Percentiles rank a stretch among this genome's conserved stretches.
These are phyloP conservation scores for human (Homo sapiens) DNA, from an alignment of 2,113 vertebrate genomes.

Conservation along the genomic window DNA sequence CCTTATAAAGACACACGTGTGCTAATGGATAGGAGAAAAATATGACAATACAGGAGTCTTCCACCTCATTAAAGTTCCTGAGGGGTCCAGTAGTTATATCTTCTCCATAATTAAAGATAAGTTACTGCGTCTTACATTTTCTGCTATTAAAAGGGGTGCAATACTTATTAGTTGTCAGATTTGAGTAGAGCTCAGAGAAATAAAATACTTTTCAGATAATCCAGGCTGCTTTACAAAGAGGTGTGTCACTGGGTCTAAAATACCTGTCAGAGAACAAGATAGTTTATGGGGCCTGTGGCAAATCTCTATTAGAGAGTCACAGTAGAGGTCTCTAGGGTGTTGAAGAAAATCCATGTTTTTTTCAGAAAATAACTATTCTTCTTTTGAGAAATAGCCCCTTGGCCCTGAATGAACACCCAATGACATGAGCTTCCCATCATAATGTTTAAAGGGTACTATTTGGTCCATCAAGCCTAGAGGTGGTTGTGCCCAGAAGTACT, in stretches of 20 bases:
- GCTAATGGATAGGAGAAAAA: background rate
- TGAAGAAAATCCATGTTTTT: background rate
- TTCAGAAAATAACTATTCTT: slow-evolving; percentile 5
- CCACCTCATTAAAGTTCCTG: background rate
- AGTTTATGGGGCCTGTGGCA: background rate
- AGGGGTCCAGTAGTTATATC: background rate
- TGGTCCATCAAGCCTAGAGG: background rate
- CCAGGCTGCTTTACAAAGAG: background rate
- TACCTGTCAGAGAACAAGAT: background rate
- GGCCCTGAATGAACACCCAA: background rate
- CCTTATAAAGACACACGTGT: background rate
- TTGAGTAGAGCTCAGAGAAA: background rate
- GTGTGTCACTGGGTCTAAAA: background rate
- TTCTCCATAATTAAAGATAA: background rate
- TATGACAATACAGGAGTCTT: background rate
- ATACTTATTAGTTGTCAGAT: background rate
- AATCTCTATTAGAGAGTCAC: background rate
- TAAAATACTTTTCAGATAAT: background rate
- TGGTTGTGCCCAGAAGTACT: background rate
- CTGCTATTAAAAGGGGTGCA: background rate
- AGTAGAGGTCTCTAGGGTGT: background rate
- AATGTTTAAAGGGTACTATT: background rate
- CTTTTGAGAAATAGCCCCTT: background rate
- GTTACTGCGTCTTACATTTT: background rate
- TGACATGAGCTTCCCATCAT: background rate